Evolutionary conservation across 2,888 invertebrate genomes (phyloP), one percentile per base, ranked within the genome.

Genomic region (Dryadula phaetusa): DNA sequence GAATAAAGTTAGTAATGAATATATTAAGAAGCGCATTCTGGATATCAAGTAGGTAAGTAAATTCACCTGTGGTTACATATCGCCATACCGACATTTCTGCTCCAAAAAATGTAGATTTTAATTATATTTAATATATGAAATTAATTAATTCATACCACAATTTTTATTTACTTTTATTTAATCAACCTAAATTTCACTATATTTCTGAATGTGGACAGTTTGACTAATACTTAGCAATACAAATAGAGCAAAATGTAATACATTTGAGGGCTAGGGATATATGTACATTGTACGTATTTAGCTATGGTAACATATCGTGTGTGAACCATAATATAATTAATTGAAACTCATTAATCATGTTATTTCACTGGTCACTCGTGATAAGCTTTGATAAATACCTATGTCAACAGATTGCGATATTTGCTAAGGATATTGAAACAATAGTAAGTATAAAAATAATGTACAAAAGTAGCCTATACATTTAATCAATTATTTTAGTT

Each of bases 321-420:
- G 68, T 60, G 65, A 67, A 58, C 42, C 58, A 53, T 64, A 70
- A 70, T 72, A 53, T 64, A 70, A 70, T 72, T 69, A 69, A 70
- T 72, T 64, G 70, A 53, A 20, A 32, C 37, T 63, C 62, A 69
- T 70, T 60, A 69, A 69, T 66, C 69, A 73, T 66, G 70, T 69
- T 52, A 70, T 65, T 64, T 60, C 47, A 49, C 70, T 70, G 70
- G 62, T 53, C 63, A 20, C 22, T 63, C 44, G 42, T 49, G 72
- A 73, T 72, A 73, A 70, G 70, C 67, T 65, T 64, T 71, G 71
- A 72, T 70, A 64, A 68, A 71, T 72, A 61, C 58, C 20, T 58
- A 66, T 68, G 70, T 68, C 68, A 62, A 34, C 62, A 34, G 28
- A 28, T 58, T 58, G 54, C 32, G 40, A 44, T 58, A 58, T 52